These are phyloP conservation scores for Muntiacus muntjak DNA, from an alignment of 2,113 vertebrate species.

Conservation along the genomic window DNA sequence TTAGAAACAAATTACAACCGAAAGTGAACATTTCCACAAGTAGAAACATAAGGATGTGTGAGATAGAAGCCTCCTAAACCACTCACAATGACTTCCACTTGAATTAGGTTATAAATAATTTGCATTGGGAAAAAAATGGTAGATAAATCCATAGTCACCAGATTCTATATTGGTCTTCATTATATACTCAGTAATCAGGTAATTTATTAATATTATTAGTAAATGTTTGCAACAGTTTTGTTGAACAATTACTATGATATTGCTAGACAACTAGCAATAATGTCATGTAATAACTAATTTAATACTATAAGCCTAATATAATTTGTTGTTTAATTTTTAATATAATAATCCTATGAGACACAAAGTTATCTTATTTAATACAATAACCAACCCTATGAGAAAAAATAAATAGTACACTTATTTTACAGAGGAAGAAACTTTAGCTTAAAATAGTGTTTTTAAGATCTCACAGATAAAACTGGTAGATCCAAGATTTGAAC, in stretches of 20 bases:
- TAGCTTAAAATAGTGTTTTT: not conserved
- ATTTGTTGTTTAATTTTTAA: not conserved
- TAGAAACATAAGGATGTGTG: not conserved
- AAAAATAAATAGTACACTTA: not conserved
- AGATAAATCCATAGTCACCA: not conserved
- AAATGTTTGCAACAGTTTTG: not conserved
- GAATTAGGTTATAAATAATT: not conserved
- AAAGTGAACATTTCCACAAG: not conserved
- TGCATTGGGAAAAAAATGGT: not conserved
- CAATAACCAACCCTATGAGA: not conserved
- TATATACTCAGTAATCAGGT: not conserved
- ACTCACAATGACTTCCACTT: not conserved
- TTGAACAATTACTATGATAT: not conserved
- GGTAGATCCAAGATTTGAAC: not conserved
- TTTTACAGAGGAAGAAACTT: constrained; percentile 9
- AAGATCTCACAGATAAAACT: not conserved
- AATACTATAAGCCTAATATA: not conserved
- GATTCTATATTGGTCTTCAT: not conserved
- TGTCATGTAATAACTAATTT: not conserved
- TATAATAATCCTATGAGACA: not conserved
- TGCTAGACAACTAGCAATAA: not conserved
- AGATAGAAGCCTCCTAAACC: not conserved
- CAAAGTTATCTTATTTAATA: not conserved
- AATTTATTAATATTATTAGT: not conserved
- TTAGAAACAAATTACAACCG: not conserved